A percentile compares a stretch with the other conserved stretches of the same genome.
phyloP scores from a whole-genome alignment of 2,888 invertebrate species.

The Gortyna flavago region DNA sequence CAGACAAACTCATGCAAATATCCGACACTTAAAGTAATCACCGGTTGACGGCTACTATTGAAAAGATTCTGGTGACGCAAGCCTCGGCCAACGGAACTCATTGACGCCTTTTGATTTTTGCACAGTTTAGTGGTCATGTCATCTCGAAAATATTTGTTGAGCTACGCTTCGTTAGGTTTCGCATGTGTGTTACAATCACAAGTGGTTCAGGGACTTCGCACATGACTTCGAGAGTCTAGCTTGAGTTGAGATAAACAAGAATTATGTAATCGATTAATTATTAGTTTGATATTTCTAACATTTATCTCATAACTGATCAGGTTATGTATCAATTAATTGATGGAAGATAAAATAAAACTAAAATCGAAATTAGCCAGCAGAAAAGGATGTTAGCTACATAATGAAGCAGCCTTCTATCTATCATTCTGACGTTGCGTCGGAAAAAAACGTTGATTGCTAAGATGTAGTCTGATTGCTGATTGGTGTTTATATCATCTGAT shows the following conservation, averaged over 20 bases:
- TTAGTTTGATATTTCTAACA: slow-evolving; percentile 12
- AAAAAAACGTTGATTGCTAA: slow-evolving; percentile 53
- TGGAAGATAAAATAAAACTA: slow-evolving; percentile 24
- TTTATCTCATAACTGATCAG: slow-evolving; percentile 28
- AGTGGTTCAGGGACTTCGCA: slow-evolving; percentile 51
- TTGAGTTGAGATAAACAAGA: slow-evolving; percentile 31
- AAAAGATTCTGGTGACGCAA: slow-evolving; percentile 77
- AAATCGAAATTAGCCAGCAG: slow-evolving; percentile 13
- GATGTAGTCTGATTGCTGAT: slow-evolving; percentile 67
- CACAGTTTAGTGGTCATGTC: slow-evolving; percentile 38
- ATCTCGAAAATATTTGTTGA: slow-evolving; percentile 38
- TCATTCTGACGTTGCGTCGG: slow-evolving; percentile 46
- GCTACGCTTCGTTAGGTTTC: slow-evolving; percentile 27
- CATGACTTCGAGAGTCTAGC: slow-evolving; percentile 34
- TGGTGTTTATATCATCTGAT: slow-evolving; percentile 74
- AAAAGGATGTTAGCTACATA: slow-evolving; percentile 39
- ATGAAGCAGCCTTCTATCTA: slow-evolving; percentile 35
- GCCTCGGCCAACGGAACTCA: slow-evolving; percentile 60
- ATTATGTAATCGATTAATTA: slow-evolving; percentile 42
- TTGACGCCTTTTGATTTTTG: slow-evolving; percentile 52
- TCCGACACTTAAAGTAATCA: slow-evolving; percentile 81
- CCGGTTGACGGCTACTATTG: slow-evolving; percentile 76
- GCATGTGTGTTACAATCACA: slow-evolving; percentile 32
- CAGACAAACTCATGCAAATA: slow-evolving; percentile 83
- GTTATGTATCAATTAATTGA: slow-evolving; percentile 37